Conservation (phyloP, 2,797 vertebrate genomes). For the Gallinago solitaria region DNA sequence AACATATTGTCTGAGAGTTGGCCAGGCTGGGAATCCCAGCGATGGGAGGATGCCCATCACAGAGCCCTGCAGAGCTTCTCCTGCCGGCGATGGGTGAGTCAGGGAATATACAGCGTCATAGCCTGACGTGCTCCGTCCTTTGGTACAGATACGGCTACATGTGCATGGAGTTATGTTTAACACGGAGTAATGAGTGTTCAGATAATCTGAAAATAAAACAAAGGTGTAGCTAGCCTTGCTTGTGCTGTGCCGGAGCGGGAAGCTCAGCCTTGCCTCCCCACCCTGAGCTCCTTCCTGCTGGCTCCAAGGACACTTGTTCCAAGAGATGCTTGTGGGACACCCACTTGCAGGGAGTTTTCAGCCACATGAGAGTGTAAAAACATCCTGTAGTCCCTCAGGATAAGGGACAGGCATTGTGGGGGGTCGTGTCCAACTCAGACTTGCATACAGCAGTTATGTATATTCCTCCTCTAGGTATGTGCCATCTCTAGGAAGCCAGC, state of each 20-base stretch:
- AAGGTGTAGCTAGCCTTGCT: accelerated
- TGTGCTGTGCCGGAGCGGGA: neutral
- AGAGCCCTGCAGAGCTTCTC: neutral
- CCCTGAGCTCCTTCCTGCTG: neutral
- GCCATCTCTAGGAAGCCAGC: neutral
- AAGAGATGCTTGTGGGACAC: neutral
- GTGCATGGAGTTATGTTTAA: neutral
- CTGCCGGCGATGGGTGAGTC: neutral
- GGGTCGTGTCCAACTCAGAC: neutral
- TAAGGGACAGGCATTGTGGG: neutral
- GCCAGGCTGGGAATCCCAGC: neutral
- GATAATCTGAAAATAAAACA: neutral
- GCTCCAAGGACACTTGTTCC: neutral
- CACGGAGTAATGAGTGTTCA: neutral
- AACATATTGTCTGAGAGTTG: neutral
- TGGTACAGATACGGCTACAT: neutral
- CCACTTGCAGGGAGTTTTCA: neutral
- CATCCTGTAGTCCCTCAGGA: neutral
- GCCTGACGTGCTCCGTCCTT: neutral
- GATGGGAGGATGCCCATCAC: neutral
- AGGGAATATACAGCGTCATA: neutral
- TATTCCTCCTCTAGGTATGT: neutral
- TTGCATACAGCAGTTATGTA: neutral
- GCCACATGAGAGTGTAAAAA: neutral
- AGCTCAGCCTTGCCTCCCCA: neutral